Base-by-base conservation (phyloP, 2,113 vertebrate species). In the Sakesphorus luctuosus region DNA sequence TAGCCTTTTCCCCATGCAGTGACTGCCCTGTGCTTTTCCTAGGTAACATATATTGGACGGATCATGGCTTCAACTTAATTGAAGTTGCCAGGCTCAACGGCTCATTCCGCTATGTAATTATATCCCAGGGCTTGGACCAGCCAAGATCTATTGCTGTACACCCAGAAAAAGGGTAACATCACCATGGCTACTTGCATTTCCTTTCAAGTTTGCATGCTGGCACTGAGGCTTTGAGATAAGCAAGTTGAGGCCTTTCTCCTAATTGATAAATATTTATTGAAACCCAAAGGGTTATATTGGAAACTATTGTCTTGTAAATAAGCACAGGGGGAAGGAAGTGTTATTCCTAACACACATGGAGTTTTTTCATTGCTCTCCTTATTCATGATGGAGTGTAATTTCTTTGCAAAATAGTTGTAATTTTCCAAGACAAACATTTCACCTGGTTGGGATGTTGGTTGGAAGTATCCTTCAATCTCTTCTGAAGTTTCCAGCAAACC, bases 11-110 rank as follows among this genome's bases (percentile, higher is more conserved):
- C 36, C 69, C 44, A 21, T 13, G 75, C 68, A 79, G 23, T 93
- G 74, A 94, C 36, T 50, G 47, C 50, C 31, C 87, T 43, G 5
- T 89, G 8, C 95, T 96, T 97, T 87, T 95, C 53, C 59, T 87
- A 99, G 99, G 98, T 89, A 99, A 99, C 97, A 98, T 99, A 74
- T 99, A 99, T 82, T 99, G 99, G 99, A 99, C 99, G 18, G 99
- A 99, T 95, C 99, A 99, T 47, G 99, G 99, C 71, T 99, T 99
- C 94, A 99, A 99, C 97, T 98, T 99, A 82, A 99, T 99, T 78
- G 99, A 99, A 98, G 99, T 99, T 86, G 98, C 99, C 67, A 98
- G 99, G 93, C 98, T 99, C 85, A 99, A 98, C 89, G 99, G 99
- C 55, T 98, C 98, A 9, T 99, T 98, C 96, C 99, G 99, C 74